Evolutionary conservation across 2,113 vertebrate genomes (phyloP).

Genomic region (Phyllostomus discolor): DNA sequence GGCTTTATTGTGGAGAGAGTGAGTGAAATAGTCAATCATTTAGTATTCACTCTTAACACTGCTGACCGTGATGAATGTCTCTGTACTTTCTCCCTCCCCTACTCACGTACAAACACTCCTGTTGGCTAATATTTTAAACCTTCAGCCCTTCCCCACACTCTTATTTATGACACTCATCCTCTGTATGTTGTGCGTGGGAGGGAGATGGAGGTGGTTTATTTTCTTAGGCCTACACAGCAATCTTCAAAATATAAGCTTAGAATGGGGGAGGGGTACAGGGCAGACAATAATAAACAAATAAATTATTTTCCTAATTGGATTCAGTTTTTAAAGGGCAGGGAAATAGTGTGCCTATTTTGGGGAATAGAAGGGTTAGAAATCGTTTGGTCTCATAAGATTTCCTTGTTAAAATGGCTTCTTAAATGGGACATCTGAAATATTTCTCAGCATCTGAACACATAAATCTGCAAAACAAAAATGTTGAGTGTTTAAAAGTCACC

Average conservation of each 20-base stretch:
- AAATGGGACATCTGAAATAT: slow-evolving; percentile 52
- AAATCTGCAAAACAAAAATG: neutral
- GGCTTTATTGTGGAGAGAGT: slow-evolving; percentile 29
- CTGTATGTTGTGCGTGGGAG: neutral
- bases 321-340: slow-evolving; percentile 34
- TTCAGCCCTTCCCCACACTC: neutral
- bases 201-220: neutral
- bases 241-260: neutral
- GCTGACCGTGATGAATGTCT: neutral
- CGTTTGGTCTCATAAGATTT: neutral
- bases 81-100: slow-evolving; percentile 3
- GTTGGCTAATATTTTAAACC: slow-evolving; percentile 44
- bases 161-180: neutral
- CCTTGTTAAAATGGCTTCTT: slow-evolving; percentile 60
- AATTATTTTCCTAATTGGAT: slow-evolving; percentile 32
- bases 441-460: slow-evolving; percentile 43
- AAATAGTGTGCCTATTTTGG: neutral
- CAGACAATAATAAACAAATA: slow-evolving; percentile 24
- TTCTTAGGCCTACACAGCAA: slow-evolving; percentile 32
- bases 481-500: slow-evolving; percentile 27
- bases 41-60: slow-evolving; percentile 27
- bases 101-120: neutral
- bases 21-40: neutral
- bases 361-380: neutral
- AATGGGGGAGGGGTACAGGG: neutral